Evolutionary conservation across 2,888 invertebrate genomes (phyloP), one percentile per base, ranked within the genome.

Genomic region (Noctua fimbriata): DNA sequence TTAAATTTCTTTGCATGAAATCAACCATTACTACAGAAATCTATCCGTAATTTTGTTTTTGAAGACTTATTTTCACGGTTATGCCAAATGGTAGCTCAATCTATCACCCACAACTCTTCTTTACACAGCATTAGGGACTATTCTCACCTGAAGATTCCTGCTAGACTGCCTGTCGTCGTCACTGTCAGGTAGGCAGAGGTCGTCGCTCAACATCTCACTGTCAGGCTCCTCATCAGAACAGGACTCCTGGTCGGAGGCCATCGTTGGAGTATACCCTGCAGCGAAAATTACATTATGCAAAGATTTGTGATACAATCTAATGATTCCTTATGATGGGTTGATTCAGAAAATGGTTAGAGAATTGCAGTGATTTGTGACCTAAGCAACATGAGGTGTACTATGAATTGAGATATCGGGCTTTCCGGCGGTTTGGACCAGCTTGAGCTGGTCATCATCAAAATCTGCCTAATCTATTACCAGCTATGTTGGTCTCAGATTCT

Each of bases 101-200:
- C 36, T 18, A 12, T 9, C 16, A 18, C 18, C 32, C 49, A 0
- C 16, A 69, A 52, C 55, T 3, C 6, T 12, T n/a, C n/a, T 36
- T n/a, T 28, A 16, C 18, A 18, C 18, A 32, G 63, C 32, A 63
- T 63, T 63, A 44, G n/a, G 28, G 14, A 28, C 1, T 60, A 7
- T n/a, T 44, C 67, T 74, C 77, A 95, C 96, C 94, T 95, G 95
- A 24, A 94, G 82, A 80, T 89, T 93, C 66, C 94, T 92, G 1
- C 88, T 81, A 1, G 86, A 83, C 14, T 92, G 92, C 90, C 97
- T 96, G n/a, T 98, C 98, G 74, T 98, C 98, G 87, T 98, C 98
- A 73, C 98, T 98, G 89, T 98, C 98, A 32, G 98, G 98, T 0
- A 98, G 96, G 55, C 98, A 98, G 88, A 98, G 98, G 88, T 98